Base-by-base conservation (phyloP, 2,888 invertebrate genomes). In the Agrochola lychnidis region DNA sequence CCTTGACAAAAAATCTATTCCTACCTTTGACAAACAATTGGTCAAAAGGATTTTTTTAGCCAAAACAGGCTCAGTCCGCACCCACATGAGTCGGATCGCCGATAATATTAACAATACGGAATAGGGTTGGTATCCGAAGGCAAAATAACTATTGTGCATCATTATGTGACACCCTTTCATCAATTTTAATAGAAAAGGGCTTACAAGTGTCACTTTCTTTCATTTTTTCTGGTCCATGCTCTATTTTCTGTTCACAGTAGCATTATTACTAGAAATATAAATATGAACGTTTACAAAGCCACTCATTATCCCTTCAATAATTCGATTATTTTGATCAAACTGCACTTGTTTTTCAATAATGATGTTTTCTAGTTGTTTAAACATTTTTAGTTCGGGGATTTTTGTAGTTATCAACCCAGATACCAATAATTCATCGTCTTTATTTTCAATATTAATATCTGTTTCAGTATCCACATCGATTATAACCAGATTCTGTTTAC, bases 61-160 rank as follows among this genome's bases (percentile, higher is more conserved):
- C 94, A 92, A 95, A 96, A 96, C 95, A 95, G 91, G 89, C 92
- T 92, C 92, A 91, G 88, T 92, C 93, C 91, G 93, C 94, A 94
- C 94, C 95, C 94, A 95, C 94, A 94, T 93, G 93, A 92, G 91
- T 90, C 88, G 92, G 93, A 93, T 93, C 91, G 91, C 92, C 93
- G 94, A 95, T 96, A 95, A 94, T 94, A 92, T 93, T 91, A 93
- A 96, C 95, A 96, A 96, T 94, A 89, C 90, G 84, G 89, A 94
- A 94, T 93, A 88, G 94, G 94, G 93, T 94, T 93, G 92, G 92
- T 90, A 91, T 91, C 89, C 90, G 88, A 93, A 93, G 93, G 93
- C 95, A 95, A 95, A 96, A 96, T 96, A 96, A 93, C 93, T 92
- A 96, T 96, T 96, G 95, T 96, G 90, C 88, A 88, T 94, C 94